Base-by-base conservation (phyloP, 1,140 invertebrate genomes). In the Cataglyphis hispanica region DNA sequence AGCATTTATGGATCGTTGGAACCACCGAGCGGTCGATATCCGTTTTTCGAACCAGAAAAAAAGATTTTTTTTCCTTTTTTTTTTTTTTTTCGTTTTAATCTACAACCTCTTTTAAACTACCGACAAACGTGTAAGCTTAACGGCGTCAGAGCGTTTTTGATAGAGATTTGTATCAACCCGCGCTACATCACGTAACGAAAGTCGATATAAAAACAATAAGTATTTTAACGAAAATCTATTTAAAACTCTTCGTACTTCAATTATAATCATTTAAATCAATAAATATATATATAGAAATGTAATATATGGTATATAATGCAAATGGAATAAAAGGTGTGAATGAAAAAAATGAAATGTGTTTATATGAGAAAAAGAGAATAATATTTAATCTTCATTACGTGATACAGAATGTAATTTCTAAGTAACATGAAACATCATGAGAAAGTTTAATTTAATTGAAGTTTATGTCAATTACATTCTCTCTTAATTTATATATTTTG, bases 1-100 rank as follows among this genome's bases (percentile, higher is more conserved):
- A 83, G 78, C 78, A 83, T 83, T 83, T 83, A 83, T 80, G 25
- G 78, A 53, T 72, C 78, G 78, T 81, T 74, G 78, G 53, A 61
- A 74, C 78, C 67, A 25, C 67, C 78, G 27, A 74, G 5, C 67
- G 78, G 37, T 40, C 78, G 78, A 83, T 83, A 83, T 83, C 78
- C 67, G 78, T 72, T 83, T 83, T 83, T 74, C 72, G 27, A 72
- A 60, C 67, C 37, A 60, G 40, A 74, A 53, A 37, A 83, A 83
- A 83, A 37, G 34, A 56, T 58, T 83, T 83, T 69, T 81, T 70
- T 58, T 13, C 7, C 10, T 13, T 5, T 19, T 43, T 31, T 66
- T 43, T 46, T 72, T 5, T 19, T 43, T 31, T 66, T 43, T 46
- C 60, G 27, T 72, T 83, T 61, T 46, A 43, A 72, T 74, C 25